Evolutionary conservation across 2,113 vertebrate species (phyloP).

Genomic region (Leiothrix lutea): DNA sequence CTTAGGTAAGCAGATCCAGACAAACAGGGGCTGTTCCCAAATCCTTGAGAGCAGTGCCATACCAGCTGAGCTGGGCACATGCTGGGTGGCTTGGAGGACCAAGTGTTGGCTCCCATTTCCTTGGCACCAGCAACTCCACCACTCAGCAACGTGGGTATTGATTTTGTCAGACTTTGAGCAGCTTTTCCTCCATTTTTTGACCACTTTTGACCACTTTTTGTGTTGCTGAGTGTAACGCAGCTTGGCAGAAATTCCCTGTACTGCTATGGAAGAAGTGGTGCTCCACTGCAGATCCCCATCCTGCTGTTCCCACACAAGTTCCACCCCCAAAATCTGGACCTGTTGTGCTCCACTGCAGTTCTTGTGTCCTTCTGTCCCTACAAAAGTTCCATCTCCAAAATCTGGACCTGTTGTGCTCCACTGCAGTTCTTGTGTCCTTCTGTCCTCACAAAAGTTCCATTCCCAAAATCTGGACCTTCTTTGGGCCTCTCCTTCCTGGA

Average conservation of each 20-base stretch:
- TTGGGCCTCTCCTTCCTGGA: neutral
- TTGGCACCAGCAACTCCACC: neutral
- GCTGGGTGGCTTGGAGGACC: neutral
- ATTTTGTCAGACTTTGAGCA: neutral
- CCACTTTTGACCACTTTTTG: accelerated
- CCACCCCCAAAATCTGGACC: too few species aligned
- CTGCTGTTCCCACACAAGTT: neutral
- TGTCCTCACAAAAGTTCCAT: too few species aligned
- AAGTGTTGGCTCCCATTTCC: neutral
- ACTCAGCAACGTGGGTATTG: neutral
- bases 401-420: too few species aligned
- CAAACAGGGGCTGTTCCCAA: neutral
- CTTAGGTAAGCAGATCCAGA: neutral
- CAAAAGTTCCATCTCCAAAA: neutral
- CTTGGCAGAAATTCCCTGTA: neutral
- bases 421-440: too few species aligned
- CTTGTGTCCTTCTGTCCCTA: neutral
- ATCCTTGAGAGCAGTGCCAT: neutral
- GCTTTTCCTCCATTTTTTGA: neutral
- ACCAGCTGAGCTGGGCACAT: neutral
- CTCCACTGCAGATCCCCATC: neutral
- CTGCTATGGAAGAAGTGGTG: neutral
- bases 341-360: neutral
- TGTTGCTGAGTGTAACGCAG: accelerated
- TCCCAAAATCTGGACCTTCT: neutral